Conservation (phyloP, 2,113 vertebrate genomes). For the Lipophrys pholis region DNA sequence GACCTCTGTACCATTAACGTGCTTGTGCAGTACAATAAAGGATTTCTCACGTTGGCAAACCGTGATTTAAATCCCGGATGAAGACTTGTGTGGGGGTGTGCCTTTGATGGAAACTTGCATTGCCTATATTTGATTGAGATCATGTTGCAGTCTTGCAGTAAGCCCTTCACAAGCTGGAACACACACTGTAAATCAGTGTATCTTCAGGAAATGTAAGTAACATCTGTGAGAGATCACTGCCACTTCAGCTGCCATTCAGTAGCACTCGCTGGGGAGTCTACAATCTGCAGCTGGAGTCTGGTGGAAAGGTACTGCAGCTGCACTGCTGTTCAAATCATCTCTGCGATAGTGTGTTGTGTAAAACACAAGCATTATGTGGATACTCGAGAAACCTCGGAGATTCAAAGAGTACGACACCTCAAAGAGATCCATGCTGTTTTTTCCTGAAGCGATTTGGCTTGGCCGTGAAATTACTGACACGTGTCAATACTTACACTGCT, state of each 20-base stretch:
- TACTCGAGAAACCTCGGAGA: not conserved
- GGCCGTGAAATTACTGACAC: slow-evolving; percentile 6
- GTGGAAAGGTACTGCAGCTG: not conserved
- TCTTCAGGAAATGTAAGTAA: slow-evolving; percentile 1
- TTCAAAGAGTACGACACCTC: not conserved
- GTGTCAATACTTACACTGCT: not conserved
- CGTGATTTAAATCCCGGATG: no score
- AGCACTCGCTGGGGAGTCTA: not conserved
- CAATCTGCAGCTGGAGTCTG: not conserved
- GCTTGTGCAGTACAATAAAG: no score
- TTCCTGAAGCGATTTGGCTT: not conserved
- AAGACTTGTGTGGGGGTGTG: no score
- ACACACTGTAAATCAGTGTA: not conserved
- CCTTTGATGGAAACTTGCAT: no score
- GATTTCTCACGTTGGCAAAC: no score
- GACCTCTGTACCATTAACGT: no score
- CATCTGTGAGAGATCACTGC: slow-evolving; percentile 8
- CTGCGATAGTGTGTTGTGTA: not conserved
- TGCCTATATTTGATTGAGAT: no score
- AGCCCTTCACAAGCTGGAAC: no score
- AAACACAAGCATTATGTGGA: not conserved
- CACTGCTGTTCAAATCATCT: not conserved
- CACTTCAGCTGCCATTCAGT: slow-evolving; percentile 19
- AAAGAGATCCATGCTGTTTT: not conserved
- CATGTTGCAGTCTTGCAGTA: no score